Percentiles rank a stretch among this genome's conserved stretches.
These are phyloP conservation scores for Sinosuthora webbiana DNA, from an alignment of 2,113 vertebrate species.

Conservation along the genomic window DNA sequence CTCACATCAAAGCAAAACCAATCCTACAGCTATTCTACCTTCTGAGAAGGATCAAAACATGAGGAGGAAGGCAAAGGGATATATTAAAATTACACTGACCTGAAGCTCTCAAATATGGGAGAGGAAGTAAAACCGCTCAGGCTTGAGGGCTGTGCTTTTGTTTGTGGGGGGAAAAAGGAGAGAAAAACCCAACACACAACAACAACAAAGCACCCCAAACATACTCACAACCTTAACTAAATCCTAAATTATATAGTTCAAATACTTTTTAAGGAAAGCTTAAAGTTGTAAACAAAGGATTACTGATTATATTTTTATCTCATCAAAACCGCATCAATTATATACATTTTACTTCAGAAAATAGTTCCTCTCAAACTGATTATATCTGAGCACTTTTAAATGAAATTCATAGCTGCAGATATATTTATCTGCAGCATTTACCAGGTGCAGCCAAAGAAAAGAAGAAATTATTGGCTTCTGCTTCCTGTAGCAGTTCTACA, in stretches of 20 bases:
- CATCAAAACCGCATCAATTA: not conserved
- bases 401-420: slow-evolving; percentile 43
- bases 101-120: not conserved
- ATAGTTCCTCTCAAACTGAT: not conserved
- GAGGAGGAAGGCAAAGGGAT: slow-evolving; percentile 14
- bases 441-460: slow-evolving; percentile 10
- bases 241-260: not conserved
- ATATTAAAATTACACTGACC: not conserved
- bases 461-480: not conserved
- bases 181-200: accelerated
- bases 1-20: slow-evolving; percentile 15
- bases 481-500: not conserved
- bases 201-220: not conserved
- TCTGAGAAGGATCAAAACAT: not conserved
- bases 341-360: slow-evolving; percentile 11
- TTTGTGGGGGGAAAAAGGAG: accelerated
- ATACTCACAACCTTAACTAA: not conserved
- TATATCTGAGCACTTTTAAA: slow-evolving; percentile 11
- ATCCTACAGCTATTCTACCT: not conserved
- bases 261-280: not conserved
- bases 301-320: not conserved
- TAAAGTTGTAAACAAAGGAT: not conserved
- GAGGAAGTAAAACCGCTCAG: not conserved
- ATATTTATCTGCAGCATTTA: not conserved
- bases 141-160: not conserved